phyloP scores from a whole-genome alignment of 2,888 invertebrate species.

The Leptopilina syphax region DNA sequence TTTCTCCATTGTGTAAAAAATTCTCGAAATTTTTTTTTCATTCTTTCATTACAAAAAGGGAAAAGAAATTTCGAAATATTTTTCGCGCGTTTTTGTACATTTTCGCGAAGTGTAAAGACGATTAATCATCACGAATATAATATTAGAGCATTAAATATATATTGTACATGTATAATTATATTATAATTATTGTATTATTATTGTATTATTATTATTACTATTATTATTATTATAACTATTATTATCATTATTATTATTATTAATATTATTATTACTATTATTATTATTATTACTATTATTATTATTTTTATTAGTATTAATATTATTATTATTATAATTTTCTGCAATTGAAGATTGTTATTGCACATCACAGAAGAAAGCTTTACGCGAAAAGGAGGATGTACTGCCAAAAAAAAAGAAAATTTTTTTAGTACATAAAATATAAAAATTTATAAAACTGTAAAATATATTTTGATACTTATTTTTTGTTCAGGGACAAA shows the following conservation, averaged over 20 bases:
- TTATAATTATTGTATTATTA: slow-evolving; percentile 11
- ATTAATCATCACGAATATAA: slow-evolving; percentile 57
- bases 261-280: slow-evolving; percentile 28
- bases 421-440: slow-evolving; percentile 34
- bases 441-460: slow-evolving; percentile 18
- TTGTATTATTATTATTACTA: not conserved
- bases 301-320: not conserved
- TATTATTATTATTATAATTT: slow-evolving; percentile 50
- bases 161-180: slow-evolving; percentile 46
- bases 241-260: not conserved
- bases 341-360: slow-evolving; percentile 54
- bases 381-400: slow-evolving; percentile 43
- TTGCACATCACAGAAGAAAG: slow-evolving; percentile 51
- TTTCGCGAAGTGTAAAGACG: slow-evolving; percentile 68
- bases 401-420: slow-evolving; percentile 41
- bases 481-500: slow-evolving; percentile 19
- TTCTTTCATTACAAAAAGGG: not conserved
- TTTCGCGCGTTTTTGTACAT: slow-evolving; percentile 65
- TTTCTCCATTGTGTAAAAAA: slow-evolving; percentile 51
- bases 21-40: slow-evolving; percentile 57
- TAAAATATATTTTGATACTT: not conserved
- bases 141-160: slow-evolving; percentile 52
- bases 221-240: slow-evolving; percentile 47
- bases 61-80: not conserved
- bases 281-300: slow-evolving; percentile 42